These are phyloP conservation scores for Saccostrea echinata DNA, from an alignment of 1,140 invertebrate species.

Conservation along the genomic window DNA sequence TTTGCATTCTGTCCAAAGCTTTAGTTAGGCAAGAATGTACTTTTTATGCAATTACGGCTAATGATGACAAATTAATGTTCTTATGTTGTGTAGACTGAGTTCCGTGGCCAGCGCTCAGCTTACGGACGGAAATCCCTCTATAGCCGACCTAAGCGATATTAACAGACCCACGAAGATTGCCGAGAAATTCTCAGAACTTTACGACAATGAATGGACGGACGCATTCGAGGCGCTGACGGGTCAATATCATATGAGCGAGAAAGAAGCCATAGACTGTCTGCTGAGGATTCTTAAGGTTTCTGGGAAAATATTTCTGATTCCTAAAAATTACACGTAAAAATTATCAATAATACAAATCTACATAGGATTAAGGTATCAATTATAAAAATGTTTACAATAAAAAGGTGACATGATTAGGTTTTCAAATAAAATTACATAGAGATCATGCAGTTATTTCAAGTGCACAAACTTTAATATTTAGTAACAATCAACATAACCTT, in stretches of 20 bases:
- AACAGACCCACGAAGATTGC: constrained; percentile 45
- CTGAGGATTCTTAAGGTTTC: constrained; percentile 37
- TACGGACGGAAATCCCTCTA: constrained; percentile 16
- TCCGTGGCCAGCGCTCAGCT: constrained; percentile 8
- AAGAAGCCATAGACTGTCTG: constrained; percentile 29
- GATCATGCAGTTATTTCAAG: no score
- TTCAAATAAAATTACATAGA: no score
- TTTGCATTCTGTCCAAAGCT: not conserved
- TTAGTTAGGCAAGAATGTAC: not conserved
- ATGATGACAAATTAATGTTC: not conserved
- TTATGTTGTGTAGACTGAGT: constrained; percentile 22
- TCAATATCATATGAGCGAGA: constrained; percentile 36
- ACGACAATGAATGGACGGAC: constrained; percentile 50
- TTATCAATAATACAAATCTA: no score
- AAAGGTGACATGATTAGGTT: no score
- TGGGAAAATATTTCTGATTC: not conserved
- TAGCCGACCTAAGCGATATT: constrained; percentile 33
- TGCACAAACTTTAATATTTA: no score
- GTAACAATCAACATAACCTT: no score
- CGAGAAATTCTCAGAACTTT: constrained; percentile 43
- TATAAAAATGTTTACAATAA: no score
- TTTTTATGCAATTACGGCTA: not conserved
- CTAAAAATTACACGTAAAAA: no score
- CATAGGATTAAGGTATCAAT: no score
- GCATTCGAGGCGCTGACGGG: constrained; percentile 39